Conservation (phyloP, 2,888 invertebrate genomes). For the Xestoiulus laeticollis region DNA sequence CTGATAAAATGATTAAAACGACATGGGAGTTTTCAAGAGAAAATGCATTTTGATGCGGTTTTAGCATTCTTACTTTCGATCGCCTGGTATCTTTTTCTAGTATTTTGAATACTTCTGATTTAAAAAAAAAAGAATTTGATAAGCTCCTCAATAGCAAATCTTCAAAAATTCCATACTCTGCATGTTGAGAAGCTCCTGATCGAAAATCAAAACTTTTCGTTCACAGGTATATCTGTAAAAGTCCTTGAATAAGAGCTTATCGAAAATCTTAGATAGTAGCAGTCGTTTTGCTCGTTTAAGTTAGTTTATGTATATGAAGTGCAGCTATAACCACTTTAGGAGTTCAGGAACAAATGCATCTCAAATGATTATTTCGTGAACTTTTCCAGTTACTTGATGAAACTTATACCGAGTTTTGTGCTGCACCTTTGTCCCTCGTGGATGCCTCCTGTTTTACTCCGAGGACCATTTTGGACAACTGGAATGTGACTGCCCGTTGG, state of each 20-base stretch:
- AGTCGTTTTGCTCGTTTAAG: too few species aligned
- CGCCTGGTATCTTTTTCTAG: neutral
- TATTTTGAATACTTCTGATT: too few species aligned
- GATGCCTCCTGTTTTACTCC: neutral
- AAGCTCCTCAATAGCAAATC: too few species aligned
- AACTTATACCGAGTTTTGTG: neutral
- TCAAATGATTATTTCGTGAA: too few species aligned
- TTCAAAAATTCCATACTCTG: too few species aligned
- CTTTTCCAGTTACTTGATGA: neutral
- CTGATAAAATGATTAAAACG: neutral
- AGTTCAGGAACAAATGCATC: neutral
- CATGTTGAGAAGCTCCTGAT: too few species aligned
- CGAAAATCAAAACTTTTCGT: too few species aligned
- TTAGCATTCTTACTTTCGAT: slow-evolving; percentile 19
- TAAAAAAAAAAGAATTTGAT: too few species aligned
- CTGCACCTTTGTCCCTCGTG: neutral
- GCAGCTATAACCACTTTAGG: neutral
- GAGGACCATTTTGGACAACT: neutral
- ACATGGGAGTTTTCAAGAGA: neutral
- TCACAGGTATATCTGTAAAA: too few species aligned
- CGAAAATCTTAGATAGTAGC: too few species aligned
- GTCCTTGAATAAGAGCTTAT: too few species aligned
- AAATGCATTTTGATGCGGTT: neutral
- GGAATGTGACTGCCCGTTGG: neutral
- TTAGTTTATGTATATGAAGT: too few species aligned